Percentiles rank a stretch among this genome's conserved stretches.
Evolutionary conservation across 2,888 invertebrate species (phyloP).

Genomic region (Dynastes grantii): DNA sequence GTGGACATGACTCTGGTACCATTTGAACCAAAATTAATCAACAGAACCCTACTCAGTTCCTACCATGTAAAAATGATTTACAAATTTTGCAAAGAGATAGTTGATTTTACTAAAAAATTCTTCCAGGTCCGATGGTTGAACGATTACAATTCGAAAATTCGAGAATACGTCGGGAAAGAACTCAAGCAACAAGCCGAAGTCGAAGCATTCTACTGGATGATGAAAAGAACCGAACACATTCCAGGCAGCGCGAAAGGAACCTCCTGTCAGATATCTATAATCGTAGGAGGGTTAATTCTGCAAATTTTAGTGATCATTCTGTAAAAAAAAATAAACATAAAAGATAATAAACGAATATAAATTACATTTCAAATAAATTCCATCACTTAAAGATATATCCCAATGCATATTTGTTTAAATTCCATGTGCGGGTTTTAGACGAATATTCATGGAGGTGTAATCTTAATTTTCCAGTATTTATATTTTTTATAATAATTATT

Average conservation of each 20-base stretch:
- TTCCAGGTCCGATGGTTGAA: conserved; percentile 85
- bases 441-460: no score
- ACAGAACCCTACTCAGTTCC: conserved; percentile 81
- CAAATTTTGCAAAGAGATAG: not conserved
- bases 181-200: conserved; percentile 80
- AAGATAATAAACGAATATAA: no score
- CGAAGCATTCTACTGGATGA: conserved; percentile 88
- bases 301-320: not conserved
- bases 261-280: not conserved
- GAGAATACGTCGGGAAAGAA: conserved; percentile 82
- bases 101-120: conserved; percentile 10
- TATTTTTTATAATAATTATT: no score
- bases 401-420: no score
- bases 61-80: conserved; percentile 79
- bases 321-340: no score
- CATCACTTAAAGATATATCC: no score
- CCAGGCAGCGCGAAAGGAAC: conserved; percentile 64
- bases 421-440: no score
- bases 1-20: conserved; percentile 89
- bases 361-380: no score
- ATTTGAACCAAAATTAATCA: conserved; percentile 89
- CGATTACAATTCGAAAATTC: conserved; percentile 82
- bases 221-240: conserved; percentile 84
- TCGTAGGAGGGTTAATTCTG: conserved; percentile 4
- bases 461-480: no score